A percentile compares a stretch with the other conserved stretches of the same genome.
Evolutionary conservation across 2,888 invertebrate species (phyloP).

Genomic region (Pheosia gnoma): DNA sequence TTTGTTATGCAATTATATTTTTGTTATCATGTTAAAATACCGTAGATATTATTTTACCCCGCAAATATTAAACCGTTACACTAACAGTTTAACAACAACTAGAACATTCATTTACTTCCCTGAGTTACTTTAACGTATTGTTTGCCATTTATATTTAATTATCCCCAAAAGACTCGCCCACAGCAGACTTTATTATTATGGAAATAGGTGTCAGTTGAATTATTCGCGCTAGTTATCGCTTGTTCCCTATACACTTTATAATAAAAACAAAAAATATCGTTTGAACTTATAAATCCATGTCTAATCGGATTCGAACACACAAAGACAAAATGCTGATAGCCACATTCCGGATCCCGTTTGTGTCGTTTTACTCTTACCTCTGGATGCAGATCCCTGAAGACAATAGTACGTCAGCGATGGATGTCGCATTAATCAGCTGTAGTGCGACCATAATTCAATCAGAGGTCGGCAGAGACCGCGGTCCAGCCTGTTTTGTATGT

Average conservation of each 20-base stretch:
- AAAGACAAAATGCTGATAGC: slow-evolving; percentile 61
- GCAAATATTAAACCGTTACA: too few species aligned
- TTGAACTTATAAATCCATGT: slow-evolving; percentile 1
- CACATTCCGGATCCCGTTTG: slow-evolving; percentile 55
- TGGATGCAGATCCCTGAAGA: slow-evolving; percentile 77
- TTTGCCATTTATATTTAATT: too few species aligned
- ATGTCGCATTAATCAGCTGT: slow-evolving; percentile 83
- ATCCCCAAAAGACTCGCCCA: too few species aligned
- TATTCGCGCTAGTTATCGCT: too few species aligned
- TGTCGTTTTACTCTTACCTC: slow-evolving; percentile 59
- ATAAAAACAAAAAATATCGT: not conserved
- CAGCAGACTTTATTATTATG: too few species aligned
- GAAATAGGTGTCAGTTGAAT: too few species aligned
- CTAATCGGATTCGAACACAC: slow-evolving; percentile 36
- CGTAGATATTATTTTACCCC: not conserved
- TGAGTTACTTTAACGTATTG: too few species aligned
- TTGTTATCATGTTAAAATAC: not conserved
- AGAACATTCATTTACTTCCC: too few species aligned
- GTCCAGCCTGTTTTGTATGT: slow-evolving; percentile 66
- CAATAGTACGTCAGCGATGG: slow-evolving; percentile 79
- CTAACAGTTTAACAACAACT: too few species aligned
- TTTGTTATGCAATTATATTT: slow-evolving; percentile 1
- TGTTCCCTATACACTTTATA: not conserved
- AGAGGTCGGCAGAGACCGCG: slow-evolving; percentile 52
- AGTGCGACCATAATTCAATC: slow-evolving; percentile 82